Conservation (phyloP, 2,113 vertebrate species). For the Antechinus flavipes region DNA sequence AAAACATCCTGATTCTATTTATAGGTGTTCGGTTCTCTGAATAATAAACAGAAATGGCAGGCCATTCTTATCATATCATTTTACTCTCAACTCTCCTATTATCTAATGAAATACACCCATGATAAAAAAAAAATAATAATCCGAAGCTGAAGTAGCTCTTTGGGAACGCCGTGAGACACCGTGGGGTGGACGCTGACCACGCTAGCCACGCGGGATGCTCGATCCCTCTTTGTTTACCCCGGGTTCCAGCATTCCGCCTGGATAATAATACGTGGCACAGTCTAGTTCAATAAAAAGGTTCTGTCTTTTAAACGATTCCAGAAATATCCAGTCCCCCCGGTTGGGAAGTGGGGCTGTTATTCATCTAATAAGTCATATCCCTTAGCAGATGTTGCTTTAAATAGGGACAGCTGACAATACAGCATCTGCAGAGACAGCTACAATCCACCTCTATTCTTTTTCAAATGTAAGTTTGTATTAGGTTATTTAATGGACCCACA, state of each 20-base stretch:
- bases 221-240: constrained; percentile 62
- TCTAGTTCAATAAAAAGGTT: constrained; percentile 36
- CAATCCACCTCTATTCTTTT: constrained; percentile 63
- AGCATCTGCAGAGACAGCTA: constrained; percentile 50
- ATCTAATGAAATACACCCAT: constrained; percentile 56
- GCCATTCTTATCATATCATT: constrained; percentile 53
- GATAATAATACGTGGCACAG: neutral
- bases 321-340: constrained; percentile 63
- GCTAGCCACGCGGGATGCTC: constrained; percentile 28
- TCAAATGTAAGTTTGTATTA: constrained; percentile 65
- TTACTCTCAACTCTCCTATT: constrained; percentile 53
- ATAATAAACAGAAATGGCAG: constrained; percentile 70
- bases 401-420: constrained; percentile 64
- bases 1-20: constrained; percentile 76
- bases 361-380: constrained; percentile 54
- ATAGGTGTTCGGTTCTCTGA: constrained; percentile 66
- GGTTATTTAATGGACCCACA: constrained; percentile 71
- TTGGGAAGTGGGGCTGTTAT: constrained; percentile 47
- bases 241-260: constrained; percentile 43
- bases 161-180: constrained; percentile 59
- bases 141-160: constrained; percentile 22
- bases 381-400: constrained; percentile 64
- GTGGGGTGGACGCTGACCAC: constrained; percentile 57
- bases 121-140: constrained; percentile 42
- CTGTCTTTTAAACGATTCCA: constrained; percentile 60